Base-by-base conservation (phyloP, 1,140 invertebrate genomes). In the Heliothis subflexa region DNA sequence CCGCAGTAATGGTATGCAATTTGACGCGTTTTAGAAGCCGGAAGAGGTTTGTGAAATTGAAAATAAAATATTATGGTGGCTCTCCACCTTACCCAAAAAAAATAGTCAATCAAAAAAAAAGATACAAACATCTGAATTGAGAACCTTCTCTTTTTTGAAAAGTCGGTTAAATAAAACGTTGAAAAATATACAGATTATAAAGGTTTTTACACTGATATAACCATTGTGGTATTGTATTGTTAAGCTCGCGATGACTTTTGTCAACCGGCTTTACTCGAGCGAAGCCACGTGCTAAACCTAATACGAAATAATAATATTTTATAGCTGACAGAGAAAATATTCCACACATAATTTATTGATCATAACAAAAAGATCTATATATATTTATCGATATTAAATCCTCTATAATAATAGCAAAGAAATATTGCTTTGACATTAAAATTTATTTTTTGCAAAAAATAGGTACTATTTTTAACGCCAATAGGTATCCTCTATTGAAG, bases 281-380 rank as follows among this genome's bases (percentile, higher is more conserved):
- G 33, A 40, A 40, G 33, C 33, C 33, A 40, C 33, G 33, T 9
- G 33, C 33, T 40, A 3, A 40, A 9, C 33, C 21, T 25, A 25
- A 25, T 40, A 9, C 33, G 33, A 40, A 40, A 40, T 40, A 40
- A 40, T 7, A 40, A 40, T 40, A 40, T 40, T 40, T 40, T 40
- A 40, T 40, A 40, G 33, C 33, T 40, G 33, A 40, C 33, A 40
- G 33, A 40, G 33, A 40, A 12, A 12, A 33, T 61, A 33, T 61
- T 61, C 49, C 3, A 21, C n/a, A 11, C 21, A 49, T 47, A 61
- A 74, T 14, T 49, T 74, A 74, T 59, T 25, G 10, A 18, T 73
- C 40, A 25, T 73, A 47, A 59, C 59, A 40, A 25, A 59, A 59
- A 52, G 21, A 70, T 54, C 33, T 59, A 49, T 59, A 73, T 73